Evolutionary conservation across 2,888 invertebrate genomes (phyloP).

Genomic region (Atrina japonica): DNA sequence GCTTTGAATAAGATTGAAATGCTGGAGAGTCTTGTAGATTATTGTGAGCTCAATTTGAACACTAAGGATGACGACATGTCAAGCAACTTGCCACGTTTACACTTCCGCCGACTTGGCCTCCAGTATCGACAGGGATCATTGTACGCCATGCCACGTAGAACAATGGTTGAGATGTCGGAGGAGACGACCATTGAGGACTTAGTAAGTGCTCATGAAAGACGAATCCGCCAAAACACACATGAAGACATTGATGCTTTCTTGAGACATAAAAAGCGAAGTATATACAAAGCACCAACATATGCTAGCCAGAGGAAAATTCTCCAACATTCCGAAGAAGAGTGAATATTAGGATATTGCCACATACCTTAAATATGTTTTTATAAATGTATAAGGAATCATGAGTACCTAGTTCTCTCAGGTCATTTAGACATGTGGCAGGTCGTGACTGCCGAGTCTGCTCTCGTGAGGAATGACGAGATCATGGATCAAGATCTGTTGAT

Average conservation of each 20-base stretch:
- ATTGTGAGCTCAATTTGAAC: constrained; percentile 66
- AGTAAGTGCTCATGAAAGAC: constrained; percentile 31
- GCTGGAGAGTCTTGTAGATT: constrained; percentile 68
- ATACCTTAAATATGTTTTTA: too few species aligned
- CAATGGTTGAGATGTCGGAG: constrained; percentile 32
- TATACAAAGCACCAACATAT: constrained; percentile 28
- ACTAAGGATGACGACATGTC: constrained; percentile 51
- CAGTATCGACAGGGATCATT: constrained; percentile 47
- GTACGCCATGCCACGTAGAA: constrained; percentile 17
- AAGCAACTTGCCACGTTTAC: constrained; percentile 48
- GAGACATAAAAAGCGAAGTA: constrained; percentile 31
- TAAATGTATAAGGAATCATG: too few species aligned
- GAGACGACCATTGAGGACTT: constrained; percentile 47
- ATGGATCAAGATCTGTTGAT: too few species aligned
- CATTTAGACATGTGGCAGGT: too few species aligned
- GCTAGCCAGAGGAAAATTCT: too few species aligned
- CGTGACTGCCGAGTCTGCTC: too few species aligned
- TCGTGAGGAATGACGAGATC: too few species aligned
- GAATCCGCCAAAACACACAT: constrained; percentile 49
- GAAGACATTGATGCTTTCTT: constrained; percentile 57
- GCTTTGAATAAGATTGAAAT: constrained; percentile 57
- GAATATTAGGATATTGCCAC: too few species aligned
- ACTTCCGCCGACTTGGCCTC: constrained; percentile 45
- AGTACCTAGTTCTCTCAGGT: too few species aligned
- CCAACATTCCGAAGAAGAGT: too few species aligned